phyloP scores from a whole-genome alignment of 2,113 vertebrate species.

The Penelope pileata region DNA sequence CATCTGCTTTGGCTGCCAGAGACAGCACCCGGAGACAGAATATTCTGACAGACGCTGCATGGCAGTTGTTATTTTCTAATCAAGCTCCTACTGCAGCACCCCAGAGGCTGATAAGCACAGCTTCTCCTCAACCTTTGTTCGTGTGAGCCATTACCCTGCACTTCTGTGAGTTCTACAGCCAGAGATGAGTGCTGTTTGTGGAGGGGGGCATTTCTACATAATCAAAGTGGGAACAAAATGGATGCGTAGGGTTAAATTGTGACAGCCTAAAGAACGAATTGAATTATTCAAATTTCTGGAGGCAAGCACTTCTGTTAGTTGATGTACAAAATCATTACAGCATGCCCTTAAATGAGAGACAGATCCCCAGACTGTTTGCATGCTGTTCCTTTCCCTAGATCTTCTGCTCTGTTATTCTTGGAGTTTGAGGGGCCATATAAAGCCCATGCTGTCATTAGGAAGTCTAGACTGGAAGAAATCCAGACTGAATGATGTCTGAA shows the following conservation, averaged over 20 bases:
- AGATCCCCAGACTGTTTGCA: neutral
- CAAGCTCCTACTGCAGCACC: neutral
- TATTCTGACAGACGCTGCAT: neutral
- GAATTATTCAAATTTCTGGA: neutral
- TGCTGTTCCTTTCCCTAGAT: neutral
- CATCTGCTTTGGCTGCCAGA: neutral
- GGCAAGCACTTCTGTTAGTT: neutral
- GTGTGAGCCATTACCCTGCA: neutral
- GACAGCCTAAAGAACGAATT: neutral
- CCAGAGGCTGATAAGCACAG: neutral
- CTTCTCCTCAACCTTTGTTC: neutral
- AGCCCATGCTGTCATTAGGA: neutral
- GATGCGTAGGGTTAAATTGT: neutral
- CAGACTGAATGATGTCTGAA: neutral
- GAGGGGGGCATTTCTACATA: accelerated
- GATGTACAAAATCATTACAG: neutral
- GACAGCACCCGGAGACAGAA: neutral
- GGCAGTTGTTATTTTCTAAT: neutral
- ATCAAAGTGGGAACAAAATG: neutral
- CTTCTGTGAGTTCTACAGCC: neutral
- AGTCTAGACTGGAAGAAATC: neutral
- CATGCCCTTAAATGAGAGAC: neutral
- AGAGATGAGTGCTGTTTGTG: neutral
- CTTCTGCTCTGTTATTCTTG: neutral
- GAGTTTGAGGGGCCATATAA: neutral